Base-by-base conservation (phyloP, 2,113 vertebrate species). In the Ictidomys tridecemlineatus region DNA sequence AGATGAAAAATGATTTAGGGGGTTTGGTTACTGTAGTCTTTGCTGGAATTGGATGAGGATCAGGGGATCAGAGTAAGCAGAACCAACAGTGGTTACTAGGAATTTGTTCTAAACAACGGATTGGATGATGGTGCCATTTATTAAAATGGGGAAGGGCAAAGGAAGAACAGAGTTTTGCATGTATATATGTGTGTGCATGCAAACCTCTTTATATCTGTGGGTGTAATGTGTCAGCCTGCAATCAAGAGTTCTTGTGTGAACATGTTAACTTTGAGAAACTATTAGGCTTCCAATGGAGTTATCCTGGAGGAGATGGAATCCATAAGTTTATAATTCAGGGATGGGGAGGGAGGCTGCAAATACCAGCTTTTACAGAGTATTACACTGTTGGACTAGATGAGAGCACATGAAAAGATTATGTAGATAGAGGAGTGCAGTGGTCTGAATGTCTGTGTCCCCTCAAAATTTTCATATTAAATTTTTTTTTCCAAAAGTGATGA, bases 11-110 rank as follows among this genome's bases (percentile, higher is more conserved):
- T 39, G 24, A 7, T 32, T 22, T 34, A 22, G 28, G 70, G 70
- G 30, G 48, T 11, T 28, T 8, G 1, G 8, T 11, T 5, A 11
- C 1, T 8, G 42, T 2, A 16, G 24, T 1, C 3, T 48, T n/a
- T 39, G 16, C 85, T 65, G 39, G 32, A 51, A 0, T 5, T 17
- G 8, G 3, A 7, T 26, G 16, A 5, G 4, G 20, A 28, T 4
- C 58, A 18, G 32, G 4, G 11, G 28, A 5, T 34, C 0, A 48
- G 26, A 51, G 20, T n/a, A 48, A 51, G 53, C 12, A 77, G 37
- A 39, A 13, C 28, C 51, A 9, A 7, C 5, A 24, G 30, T 12
- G 37, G 51, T 51, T 4, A n/a, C 26, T 34, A 72, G 53, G 24
- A 12, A 2, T 72, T 51, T 48, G 30, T 22, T 4, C 78, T 73